A percentile compares a stretch with the other conserved stretches of the same genome.
These are phyloP conservation scores for Hydriomena furcata DNA, from an alignment of 2,888 invertebrate genomes.

Conservation along the genomic window DNA sequence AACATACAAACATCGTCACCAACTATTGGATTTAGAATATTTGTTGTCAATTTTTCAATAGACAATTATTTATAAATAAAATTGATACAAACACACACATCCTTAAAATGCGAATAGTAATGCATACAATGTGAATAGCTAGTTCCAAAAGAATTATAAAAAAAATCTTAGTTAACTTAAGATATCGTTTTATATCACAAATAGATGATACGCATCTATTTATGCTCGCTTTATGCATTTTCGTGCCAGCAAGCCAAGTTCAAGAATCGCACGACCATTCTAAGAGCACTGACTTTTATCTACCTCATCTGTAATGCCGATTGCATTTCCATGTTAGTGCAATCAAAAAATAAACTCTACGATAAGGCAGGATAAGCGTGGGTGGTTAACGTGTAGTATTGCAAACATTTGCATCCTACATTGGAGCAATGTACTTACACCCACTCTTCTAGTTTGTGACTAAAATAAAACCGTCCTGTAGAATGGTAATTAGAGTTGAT, in stretches of 20 bases:
- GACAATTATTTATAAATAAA: too few relatives aligned
- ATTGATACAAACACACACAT: too few relatives aligned
- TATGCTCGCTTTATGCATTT: not conserved
- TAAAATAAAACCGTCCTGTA: constrained; percentile 35
- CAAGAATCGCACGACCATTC: constrained; percentile 9
- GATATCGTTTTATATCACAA: not conserved
- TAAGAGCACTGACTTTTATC: constrained; percentile 44
- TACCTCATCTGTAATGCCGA: constrained; percentile 41
- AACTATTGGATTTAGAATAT: too few relatives aligned
- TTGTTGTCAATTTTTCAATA: too few relatives aligned
- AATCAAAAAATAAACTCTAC: constrained; percentile 48
- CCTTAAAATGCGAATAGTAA: too few relatives aligned
- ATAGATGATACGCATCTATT: constrained; percentile 4
- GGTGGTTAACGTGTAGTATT: constrained; percentile 48
- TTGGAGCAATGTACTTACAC: constrained; percentile 52
- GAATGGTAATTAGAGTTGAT: constrained; percentile 41
- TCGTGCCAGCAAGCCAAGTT: constrained; percentile 12
- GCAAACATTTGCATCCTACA: constrained; percentile 59
- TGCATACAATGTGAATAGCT: too few relatives aligned
- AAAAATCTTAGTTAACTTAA: not conserved
- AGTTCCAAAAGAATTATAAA: too few relatives aligned
- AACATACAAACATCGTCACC: too few relatives aligned
- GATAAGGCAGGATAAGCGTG: constrained; percentile 51
- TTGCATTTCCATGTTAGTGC: constrained; percentile 56
- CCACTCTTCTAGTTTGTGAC: constrained; percentile 43